Percentiles rank a stretch among this genome's conserved stretches.
These are phyloP conservation scores for Atlantisia rogersi DNA, from an alignment of 2,113 vertebrate species.

Conservation along the genomic window DNA sequence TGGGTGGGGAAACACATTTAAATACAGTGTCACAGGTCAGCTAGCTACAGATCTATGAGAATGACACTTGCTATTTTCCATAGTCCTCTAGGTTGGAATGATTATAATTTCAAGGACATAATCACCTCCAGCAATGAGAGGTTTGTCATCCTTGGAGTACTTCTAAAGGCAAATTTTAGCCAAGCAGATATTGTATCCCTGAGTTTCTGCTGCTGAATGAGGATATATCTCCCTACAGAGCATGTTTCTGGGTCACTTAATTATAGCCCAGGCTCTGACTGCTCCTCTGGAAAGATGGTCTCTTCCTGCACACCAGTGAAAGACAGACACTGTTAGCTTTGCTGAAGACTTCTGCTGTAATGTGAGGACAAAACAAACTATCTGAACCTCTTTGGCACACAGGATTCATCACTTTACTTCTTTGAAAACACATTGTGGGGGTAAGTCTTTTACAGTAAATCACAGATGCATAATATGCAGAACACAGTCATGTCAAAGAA, in stretches of 20 bases:
- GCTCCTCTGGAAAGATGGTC: not conserved
- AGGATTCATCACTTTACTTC: not conserved
- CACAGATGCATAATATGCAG: not conserved
- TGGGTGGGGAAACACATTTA: not conserved
- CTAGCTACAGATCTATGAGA: not conserved
- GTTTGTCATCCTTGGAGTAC: not conserved
- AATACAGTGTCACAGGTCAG: not conserved
- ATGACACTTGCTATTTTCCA: not conserved
- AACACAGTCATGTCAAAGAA: not conserved
- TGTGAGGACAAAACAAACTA: accelerated
- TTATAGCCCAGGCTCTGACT: not conserved
- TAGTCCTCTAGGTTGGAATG: not conserved
- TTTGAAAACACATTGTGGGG: not conserved
- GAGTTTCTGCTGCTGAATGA: not conserved
- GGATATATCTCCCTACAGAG: not conserved
- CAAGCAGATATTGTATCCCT: not conserved
- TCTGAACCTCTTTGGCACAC: not conserved
- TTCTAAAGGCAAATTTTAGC: not conserved
- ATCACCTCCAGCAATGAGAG: not conserved
- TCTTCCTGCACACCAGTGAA: not conserved
- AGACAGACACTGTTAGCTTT: not conserved
- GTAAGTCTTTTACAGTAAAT: not conserved
- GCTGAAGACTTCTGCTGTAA: not conserved
- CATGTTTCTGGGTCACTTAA: not conserved
- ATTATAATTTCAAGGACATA: not conserved